Evolutionary conservation across 2,113 vertebrate genomes (phyloP), one percentile per base, ranked within the genome.

Genomic region (Anguilla rostrata): DNA sequence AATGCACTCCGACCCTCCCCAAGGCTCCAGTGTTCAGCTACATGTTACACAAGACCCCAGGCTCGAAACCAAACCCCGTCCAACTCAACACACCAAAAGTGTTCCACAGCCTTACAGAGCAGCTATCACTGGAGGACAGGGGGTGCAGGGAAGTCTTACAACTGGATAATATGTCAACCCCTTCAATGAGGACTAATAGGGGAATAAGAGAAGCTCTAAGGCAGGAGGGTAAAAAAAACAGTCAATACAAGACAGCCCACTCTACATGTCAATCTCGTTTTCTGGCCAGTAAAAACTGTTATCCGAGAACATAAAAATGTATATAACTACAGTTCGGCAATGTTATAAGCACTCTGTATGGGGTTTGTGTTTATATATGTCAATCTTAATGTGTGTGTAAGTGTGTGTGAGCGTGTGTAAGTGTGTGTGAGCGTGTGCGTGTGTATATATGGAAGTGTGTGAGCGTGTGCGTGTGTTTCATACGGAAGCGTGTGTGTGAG

Each of bases 1-100:
- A 26, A 26, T 66, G 60, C 60, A 11, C n/a, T 75, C 92, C 90
- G 88, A 93, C 92, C 91, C 82, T 83, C 90, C 91, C 91, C 29
- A 92, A 92, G 92, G 89, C 85, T 86, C 91, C 16, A 43, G 49
- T 53, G 88, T n/a, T 86, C 89, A 88, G 92, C 92, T 93, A 94
- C 93, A 94, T 93, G 40, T 53, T 20, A 85, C 84, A 75, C 40
- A 39, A 49, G 80, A 46, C 84, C 84, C 60, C 26, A 16, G 71
- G 71, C 84, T 39, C 22, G 22, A 79, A 85, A 78, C 46, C 66
- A 20, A 82, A 85, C 39, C 39, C 81, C 2, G 9, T 40, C 80
- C 66, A 18, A 66, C 82, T 71, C 40, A 85, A 46, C 46, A 83
- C 56, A 29, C 26, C 53, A 75, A 41, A 56, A 22, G 39, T 39